Evolutionary conservation across 2,113 vertebrate species (phyloP).

Genomic region (Salvelinus sp.): DNA sequence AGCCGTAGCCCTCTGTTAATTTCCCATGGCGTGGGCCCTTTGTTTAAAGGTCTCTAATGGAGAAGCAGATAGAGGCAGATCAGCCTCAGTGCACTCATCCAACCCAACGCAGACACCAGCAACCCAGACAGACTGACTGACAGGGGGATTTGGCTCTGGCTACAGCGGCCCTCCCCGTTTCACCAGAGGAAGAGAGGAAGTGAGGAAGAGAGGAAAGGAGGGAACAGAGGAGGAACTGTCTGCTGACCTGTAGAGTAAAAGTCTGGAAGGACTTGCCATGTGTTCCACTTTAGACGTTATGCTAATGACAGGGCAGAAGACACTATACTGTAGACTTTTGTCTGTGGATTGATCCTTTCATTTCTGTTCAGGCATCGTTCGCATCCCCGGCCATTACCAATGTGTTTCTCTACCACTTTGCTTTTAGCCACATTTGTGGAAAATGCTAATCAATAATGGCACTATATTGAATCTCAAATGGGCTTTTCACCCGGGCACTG

Average conservation of each 20-base stretch:
- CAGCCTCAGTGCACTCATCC: conserved; percentile 23
- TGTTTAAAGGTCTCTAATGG: conserved; percentile 1
- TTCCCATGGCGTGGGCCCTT: conserved; percentile 36
- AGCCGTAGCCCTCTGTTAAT: conserved; percentile 30
- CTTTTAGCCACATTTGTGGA: background rate
- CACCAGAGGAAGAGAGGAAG: background rate
- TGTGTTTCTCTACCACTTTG: background rate
- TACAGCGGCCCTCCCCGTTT: conserved; percentile 3
- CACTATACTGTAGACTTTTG: too few species aligned
- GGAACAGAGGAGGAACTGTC: background rate
- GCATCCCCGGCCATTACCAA: background rate
- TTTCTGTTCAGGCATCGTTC: background rate
- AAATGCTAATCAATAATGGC: background rate
- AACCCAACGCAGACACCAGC: conserved; percentile 30
- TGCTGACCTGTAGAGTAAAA: too few species aligned
- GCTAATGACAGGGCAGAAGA: too few species aligned
- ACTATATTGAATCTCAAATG: conserved; percentile 4
- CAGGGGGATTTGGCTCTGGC: conserved; percentile 23
- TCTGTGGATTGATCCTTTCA: background rate
- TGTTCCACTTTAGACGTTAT: too few species aligned
- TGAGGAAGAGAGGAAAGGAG: background rate
- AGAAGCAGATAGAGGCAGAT: conserved; percentile 24
- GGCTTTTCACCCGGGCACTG: background rate
- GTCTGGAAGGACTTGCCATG: too few species aligned
- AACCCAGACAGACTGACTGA: conserved; percentile 15